These are phyloP conservation scores for Teleogryllus occipitalis DNA, from an alignment of 1,140 invertebrate species.

Conservation along the genomic window DNA sequence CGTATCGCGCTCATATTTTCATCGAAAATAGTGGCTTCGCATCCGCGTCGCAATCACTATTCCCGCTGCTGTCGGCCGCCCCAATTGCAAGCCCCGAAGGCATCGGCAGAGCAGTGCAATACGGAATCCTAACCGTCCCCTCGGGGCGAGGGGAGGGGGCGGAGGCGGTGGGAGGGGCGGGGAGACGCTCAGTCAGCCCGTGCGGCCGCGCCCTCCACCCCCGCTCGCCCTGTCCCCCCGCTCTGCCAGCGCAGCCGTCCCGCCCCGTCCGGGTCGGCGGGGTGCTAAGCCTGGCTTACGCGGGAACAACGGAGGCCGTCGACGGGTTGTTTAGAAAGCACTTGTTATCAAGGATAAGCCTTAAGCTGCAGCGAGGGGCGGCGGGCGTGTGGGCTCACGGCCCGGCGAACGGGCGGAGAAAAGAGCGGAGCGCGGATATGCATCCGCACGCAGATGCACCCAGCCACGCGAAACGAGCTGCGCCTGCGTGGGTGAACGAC, in stretches of 20 bases:
- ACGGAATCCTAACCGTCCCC: no score
- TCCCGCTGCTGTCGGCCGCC: no score
- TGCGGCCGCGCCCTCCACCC: neutral
- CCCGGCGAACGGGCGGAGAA: neutral
- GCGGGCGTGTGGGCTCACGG: neutral
- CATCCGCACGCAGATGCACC: no score
- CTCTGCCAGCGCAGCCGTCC: neutral
- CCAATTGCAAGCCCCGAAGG: no score
- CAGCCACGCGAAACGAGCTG: no score
- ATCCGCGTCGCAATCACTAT: no score
- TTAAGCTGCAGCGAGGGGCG: neutral
- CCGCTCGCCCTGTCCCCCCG: neutral
- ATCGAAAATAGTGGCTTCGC: no score
- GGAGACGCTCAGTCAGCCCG: neutral
- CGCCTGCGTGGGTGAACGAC: no score
- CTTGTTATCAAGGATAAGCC: conserved; percentile 1
- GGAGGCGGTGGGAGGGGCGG: neutral
- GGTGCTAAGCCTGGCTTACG: neutral
- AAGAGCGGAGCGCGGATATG: neutral
- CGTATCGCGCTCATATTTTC: no score
- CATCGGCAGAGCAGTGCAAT: no score
- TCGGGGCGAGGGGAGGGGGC: no score
- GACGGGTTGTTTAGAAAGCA: conserved; percentile 3
- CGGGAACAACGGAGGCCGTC: neutral
- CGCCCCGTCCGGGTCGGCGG: no score